These are phyloP conservation scores for Mobula birostris DNA, from an alignment of 2,113 vertebrate genomes.

Conservation along the genomic window DNA sequence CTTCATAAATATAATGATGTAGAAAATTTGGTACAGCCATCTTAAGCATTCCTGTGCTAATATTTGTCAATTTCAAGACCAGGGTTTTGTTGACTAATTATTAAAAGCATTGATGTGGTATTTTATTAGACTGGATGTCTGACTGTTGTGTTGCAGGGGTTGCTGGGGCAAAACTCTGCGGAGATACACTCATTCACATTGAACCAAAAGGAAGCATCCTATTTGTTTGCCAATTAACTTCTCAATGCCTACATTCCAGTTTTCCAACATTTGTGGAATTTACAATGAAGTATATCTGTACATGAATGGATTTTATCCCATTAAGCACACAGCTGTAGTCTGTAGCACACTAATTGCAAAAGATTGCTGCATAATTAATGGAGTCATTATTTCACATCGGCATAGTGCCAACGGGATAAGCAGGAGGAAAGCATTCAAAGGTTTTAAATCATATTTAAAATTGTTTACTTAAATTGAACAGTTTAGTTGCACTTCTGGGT, in stretches of 20 bases:
- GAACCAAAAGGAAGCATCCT: slow-evolving; percentile 14
- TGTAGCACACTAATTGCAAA: slow-evolving; percentile 21
- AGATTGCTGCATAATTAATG: slow-evolving; percentile 37
- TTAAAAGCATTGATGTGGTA: neutral
- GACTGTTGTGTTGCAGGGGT: neutral
- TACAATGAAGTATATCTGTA: slow-evolving; percentile 26
- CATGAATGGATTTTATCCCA: slow-evolving; percentile 32
- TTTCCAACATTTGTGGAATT: slow-evolving; percentile 12
- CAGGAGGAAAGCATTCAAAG: neutral
- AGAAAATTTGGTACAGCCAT: neutral
- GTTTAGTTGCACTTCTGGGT: neutral
- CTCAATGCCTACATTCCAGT: slow-evolving; percentile 4
- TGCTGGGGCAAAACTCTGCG: neutral
- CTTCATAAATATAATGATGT: neutral
- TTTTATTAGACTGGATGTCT: neutral
- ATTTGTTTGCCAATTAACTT: slow-evolving; percentile 35
- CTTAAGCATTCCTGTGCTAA: neutral
- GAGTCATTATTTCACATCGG: slow-evolving; percentile 20
- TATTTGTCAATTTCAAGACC: neutral
- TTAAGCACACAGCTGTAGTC: slow-evolving; percentile 25
- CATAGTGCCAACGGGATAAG: slow-evolving; percentile 8
- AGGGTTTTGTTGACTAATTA: neutral
- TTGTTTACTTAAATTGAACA: neutral
- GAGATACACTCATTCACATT: slow-evolving; percentile 1
- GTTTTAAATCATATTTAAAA: neutral